Evolutionary conservation across 2,888 invertebrate species (phyloP).

Genomic region (Drosophila antonietae): DNA sequence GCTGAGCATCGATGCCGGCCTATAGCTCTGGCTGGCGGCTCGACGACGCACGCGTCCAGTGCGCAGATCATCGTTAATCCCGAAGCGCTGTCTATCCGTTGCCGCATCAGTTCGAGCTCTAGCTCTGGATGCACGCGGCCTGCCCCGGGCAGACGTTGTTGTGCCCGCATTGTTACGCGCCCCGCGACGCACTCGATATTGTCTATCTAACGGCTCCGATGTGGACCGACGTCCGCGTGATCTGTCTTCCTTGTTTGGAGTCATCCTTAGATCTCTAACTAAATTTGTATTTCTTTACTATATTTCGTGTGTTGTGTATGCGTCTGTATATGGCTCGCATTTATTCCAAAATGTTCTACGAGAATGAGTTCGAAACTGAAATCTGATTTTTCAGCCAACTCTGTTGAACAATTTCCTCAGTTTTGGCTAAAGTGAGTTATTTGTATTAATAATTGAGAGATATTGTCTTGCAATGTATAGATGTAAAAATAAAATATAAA

Average conservation of each 20-base stretch:
- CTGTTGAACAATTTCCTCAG: too few relatives aligned
- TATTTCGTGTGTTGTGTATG: conserved; percentile 5
- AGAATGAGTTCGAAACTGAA: not conserved
- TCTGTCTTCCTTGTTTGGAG: not conserved
- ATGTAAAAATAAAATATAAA: too few relatives aligned
- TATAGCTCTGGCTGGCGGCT: too few relatives aligned
- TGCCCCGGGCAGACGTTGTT: not conserved
- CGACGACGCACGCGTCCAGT: not conserved
- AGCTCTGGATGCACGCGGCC: not conserved
- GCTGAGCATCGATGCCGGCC: not conserved
- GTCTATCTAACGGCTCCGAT: not conserved
- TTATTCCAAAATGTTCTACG: not conserved
- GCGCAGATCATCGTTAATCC: too few relatives aligned
- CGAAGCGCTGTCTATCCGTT: not conserved
- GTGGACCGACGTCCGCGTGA: not conserved
- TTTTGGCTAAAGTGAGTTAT: too few relatives aligned
- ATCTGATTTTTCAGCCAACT: not conserved
- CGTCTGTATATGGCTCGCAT: not conserved
- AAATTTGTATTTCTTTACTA: not conserved
- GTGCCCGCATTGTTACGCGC: too few relatives aligned
- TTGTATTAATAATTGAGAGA: too few relatives aligned
- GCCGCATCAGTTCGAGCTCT: not conserved
- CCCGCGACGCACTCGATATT: not conserved
- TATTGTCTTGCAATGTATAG: too few relatives aligned
- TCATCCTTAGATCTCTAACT: not conserved